Base-by-base conservation (phyloP, 2,797 vertebrate species). In the Amblyopsis hoosieri region DNA sequence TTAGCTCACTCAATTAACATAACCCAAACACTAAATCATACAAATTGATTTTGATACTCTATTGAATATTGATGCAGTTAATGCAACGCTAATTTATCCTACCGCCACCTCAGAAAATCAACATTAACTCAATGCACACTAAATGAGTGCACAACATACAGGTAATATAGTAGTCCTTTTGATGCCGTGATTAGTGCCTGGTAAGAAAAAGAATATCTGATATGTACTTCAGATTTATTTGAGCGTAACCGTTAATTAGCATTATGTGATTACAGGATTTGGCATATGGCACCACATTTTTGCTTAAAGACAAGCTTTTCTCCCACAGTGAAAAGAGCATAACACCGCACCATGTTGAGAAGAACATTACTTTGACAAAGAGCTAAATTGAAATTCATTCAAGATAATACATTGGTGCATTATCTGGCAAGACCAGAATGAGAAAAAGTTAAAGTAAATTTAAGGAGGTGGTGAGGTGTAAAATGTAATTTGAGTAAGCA, bases 1-100 rank as follows among this genome's bases (percentile, higher is more conserved):
- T 69, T 47, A 15, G 6, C 48, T 57, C n/a, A 29, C 12, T 61
- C 46, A 8, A 42, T 60, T 37, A 56, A 48, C 45, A 45, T 0
- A 19, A 15, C 4, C 1, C 7, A 12, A 47, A 15, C 57, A 23
- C 11, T 3, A 23, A 23, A 23, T 23, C 23, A 8, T 8, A 37
- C 33, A 37, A 37, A 37, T 37, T 37, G 33, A 37, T 37, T 37
- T 37, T 37, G 33, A 37, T 37, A 37, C 33, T 37, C 8, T 37
- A 37, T 37, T 37, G 33, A 37, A 6, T 37, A 8, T 37, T 37
- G 8, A 37, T 37, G 33, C 6, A 45, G n/a, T 58, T 23, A 23
- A 23, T 23, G 53, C 45, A 9, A 46, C 3, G n/a, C 23, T 23
- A 23, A 23, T 23, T 23, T 23, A 23, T 23, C 23, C 23, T 23